Conservation (phyloP, 2,797 vertebrate species). For the Pseudochaenichthys georgianus region DNA sequence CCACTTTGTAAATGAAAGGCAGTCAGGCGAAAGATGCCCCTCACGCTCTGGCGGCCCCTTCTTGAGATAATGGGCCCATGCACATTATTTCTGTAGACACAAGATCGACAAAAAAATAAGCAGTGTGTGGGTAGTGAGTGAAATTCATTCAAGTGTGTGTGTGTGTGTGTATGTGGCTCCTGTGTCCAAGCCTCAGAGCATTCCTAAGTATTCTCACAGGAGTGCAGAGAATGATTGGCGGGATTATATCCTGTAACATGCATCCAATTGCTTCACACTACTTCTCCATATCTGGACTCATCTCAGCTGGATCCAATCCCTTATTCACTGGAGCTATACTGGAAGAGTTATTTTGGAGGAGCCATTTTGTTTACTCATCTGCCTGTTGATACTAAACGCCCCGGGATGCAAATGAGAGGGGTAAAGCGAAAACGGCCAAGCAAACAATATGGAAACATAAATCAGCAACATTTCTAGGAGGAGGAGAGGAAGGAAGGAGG, state of each 20-base stretch:
- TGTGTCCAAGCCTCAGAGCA: slow-evolving; percentile 39
- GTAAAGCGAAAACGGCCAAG: slow-evolving; percentile 33
- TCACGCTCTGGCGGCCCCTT: slow-evolving; percentile 71
- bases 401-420: slow-evolving; percentile 17
- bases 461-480: slow-evolving; percentile 36
- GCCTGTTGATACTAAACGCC: slow-evolving; percentile 53
- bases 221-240: slow-evolving; percentile 49
- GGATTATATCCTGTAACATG: slow-evolving; percentile 42
- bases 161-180: slow-evolving; percentile 5
- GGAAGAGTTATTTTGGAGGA: slow-evolving; percentile 2
- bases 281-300: slow-evolving; percentile 29
- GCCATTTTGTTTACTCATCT: slow-evolving; percentile 52
- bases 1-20: slow-evolving; percentile 83
- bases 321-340: slow-evolving; percentile 21
- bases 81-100: slow-evolving; percentile 73
- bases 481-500: slow-evolving; percentile 12
- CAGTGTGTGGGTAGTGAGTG: slow-evolving; percentile 64
- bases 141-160: slow-evolving; percentile 57
- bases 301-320: slow-evolving; percentile 26
- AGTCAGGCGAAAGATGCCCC: slow-evolving; percentile 76
- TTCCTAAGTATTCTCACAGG: slow-evolving; percentile 54
- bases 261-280: slow-evolving; percentile 38
- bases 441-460: slow-evolving; percentile 48
- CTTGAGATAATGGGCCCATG: slow-evolving; percentile 74
- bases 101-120: slow-evolving; percentile 63